Conservation (phyloP, 2,888 invertebrate genomes). For the Lissocephala sabroskyi region DNA sequence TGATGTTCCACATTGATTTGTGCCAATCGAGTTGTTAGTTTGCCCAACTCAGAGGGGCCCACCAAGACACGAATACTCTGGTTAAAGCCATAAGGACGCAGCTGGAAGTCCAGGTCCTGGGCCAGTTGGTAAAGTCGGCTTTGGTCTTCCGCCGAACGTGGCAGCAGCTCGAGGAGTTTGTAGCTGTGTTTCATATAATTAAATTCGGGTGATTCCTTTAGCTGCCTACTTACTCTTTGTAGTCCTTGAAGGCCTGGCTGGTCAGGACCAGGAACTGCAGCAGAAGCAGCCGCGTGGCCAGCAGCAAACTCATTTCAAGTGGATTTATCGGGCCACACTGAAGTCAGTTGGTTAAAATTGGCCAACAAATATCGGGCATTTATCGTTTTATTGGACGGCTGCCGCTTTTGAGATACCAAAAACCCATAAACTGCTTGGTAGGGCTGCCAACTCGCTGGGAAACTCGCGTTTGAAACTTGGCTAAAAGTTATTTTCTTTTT, state of each 20-base stretch:
- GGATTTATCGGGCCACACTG: no score
- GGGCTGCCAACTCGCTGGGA: no score
- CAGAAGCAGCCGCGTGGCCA: slow-evolving; percentile 19
- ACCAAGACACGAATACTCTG: slow-evolving; percentile 39
- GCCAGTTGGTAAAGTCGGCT: slow-evolving; percentile 13
- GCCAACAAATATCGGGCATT: slow-evolving; percentile 19
- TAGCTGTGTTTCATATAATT: slow-evolving; percentile 21
- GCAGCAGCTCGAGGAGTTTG: slow-evolving; percentile 35
- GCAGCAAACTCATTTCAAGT: no score
- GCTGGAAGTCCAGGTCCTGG: slow-evolving; percentile 28
- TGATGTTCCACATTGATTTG: slow-evolving; percentile 25
- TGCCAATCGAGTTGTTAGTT: slow-evolving; percentile 17
- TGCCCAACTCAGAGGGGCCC: slow-evolving; percentile 21
- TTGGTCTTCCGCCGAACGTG: slow-evolving; percentile 12
- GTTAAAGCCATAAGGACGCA: slow-evolving; percentile 12
- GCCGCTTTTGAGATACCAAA: slow-evolving; percentile 13
- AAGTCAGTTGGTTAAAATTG: no score
- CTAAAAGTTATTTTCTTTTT: neutral
- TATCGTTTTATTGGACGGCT: slow-evolving; percentile 48
- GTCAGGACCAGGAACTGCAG: slow-evolving; percentile 16
- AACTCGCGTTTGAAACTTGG: no score
- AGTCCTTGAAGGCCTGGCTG: slow-evolving; percentile 29
- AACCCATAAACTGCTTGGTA: no score
- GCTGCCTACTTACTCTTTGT: slow-evolving; percentile 31
- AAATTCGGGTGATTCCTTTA: no score